Percentiles rank a stretch among this genome's conserved stretches.
Evolutionary conservation across 1,140 invertebrate genomes (phyloP).

Genomic region (Prorops nasuta): DNA sequence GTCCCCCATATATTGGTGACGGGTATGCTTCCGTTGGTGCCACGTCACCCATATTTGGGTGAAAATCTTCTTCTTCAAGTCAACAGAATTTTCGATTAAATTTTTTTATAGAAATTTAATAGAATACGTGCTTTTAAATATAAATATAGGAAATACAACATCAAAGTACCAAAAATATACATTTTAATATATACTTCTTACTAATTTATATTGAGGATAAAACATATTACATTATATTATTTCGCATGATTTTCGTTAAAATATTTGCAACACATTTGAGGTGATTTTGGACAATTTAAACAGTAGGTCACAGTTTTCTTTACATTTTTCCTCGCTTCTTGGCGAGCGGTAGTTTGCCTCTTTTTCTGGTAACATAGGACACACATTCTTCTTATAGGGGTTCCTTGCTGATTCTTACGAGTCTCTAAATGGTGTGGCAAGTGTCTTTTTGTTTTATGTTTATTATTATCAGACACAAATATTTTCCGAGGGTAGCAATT

Average conservation of each 20-base stretch:
- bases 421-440: background rate
- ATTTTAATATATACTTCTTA: background rate
- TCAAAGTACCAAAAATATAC: background rate
- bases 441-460: background rate
- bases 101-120: background rate
- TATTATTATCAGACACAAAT: constrained; percentile 1
- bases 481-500: too few species aligned
- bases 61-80: background rate
- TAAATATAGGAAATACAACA: background rate
- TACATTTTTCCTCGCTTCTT: constrained; percentile 8
- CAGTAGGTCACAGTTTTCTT: constrained; percentile 11
- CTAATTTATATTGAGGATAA: constrained; percentile 1
- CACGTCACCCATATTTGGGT: background rate
- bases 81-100: background rate
- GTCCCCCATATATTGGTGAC: background rate
- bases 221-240: constrained; percentile 7
- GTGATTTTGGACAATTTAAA: constrained; percentile 5
- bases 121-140: background rate
- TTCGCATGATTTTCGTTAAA: constrained; percentile 6
- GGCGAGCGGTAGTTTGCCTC: too few species aligned
- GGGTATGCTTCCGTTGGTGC: background rate
- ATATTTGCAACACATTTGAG: constrained; percentile 9
- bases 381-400: background rate
- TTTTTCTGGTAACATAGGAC: background rate
- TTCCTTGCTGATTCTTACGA: background rate